Base-by-base conservation (phyloP, 2,888 invertebrate genomes). In the Rhagonycha lutea region DNA sequence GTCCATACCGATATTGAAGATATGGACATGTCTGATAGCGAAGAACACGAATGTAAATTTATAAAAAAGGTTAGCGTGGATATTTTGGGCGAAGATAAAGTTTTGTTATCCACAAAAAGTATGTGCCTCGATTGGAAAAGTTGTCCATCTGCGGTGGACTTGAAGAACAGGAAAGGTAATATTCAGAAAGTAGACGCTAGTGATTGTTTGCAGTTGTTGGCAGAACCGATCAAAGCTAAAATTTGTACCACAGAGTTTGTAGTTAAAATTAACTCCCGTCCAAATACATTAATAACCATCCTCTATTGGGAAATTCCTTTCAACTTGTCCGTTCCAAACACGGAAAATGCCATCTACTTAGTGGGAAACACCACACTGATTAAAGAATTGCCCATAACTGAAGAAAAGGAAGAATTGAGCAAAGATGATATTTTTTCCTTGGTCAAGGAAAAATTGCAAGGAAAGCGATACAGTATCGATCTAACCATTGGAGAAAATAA, bases 1-100 rank as follows among this genome's bases (percentile, higher is more conserved):
- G 85, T 85, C 26, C 84, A 88, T 69, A 91, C 91, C 4, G 91
- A 92, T 83, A 84, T 89, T 70, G 91, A 92, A 83, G 91, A 90
- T 82, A 78, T 86, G 23, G 90, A 90, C 82, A 75, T 86, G 9
- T 82, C 82, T n/a, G 83, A 82, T n/a, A 81, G 82, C 10, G 83
- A 84, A 14, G 67, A 77, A n/a, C 69, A 73, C 23, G 72, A 61
- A 26, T 73, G 74, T 26, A 14, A 73, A 12, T 63, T 69, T 61
- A 78, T 77, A 60, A 73, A 75, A 62, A 76, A 78, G 68, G 69
- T 75, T 60, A 77, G 76, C 18, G 73, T 73, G 18, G 79, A 80
- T 47, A 76, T 78, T 47, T 68, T 75, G 14, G 69, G 74, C 65
- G 80, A 79, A 60, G 70, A 76, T 62, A 70, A 78, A 70, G 74